Evolutionary conservation across 1,140 invertebrate genomes (phyloP).

Genomic region (Meloidogyne hapla): DNA sequence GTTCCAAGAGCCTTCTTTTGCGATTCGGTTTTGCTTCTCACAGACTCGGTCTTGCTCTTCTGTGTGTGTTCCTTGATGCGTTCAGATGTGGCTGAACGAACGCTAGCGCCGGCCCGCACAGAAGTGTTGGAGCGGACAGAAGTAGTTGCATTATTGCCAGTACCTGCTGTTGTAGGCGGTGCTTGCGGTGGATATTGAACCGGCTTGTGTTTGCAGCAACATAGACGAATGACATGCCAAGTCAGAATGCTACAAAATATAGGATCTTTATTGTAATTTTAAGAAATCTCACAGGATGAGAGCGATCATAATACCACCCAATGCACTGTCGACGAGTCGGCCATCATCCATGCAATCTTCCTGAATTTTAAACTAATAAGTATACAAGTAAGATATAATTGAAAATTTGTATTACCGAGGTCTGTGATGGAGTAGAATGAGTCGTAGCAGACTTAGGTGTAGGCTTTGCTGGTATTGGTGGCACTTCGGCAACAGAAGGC

Average conservation of each 20-base stretch:
- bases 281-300: neutral
- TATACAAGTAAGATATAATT: neutral
- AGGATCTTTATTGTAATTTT: neutral
- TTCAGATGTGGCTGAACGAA: neutral
- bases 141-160: neutral
- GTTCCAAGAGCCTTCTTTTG: neutral
- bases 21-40: neutral
- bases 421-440: neutral
- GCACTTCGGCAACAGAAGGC: neutral
- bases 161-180: neutral
- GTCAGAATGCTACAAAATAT: neutral
- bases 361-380: too few species aligned
- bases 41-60: neutral
- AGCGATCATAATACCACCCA: neutral
- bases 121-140: neutral
- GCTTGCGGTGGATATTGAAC: neutral
- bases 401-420: neutral
- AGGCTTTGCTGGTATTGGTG: too few species aligned
- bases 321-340: neutral
- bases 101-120: neutral
- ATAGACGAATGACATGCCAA: neutral
- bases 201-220: neutral
- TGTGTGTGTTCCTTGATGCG: neutral
- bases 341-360: constrained; percentile 1
- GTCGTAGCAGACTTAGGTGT: too few species aligned